phyloP scores from a whole-genome alignment of 2,888 invertebrate genomes.

The Phorcus lineatus region DNA sequence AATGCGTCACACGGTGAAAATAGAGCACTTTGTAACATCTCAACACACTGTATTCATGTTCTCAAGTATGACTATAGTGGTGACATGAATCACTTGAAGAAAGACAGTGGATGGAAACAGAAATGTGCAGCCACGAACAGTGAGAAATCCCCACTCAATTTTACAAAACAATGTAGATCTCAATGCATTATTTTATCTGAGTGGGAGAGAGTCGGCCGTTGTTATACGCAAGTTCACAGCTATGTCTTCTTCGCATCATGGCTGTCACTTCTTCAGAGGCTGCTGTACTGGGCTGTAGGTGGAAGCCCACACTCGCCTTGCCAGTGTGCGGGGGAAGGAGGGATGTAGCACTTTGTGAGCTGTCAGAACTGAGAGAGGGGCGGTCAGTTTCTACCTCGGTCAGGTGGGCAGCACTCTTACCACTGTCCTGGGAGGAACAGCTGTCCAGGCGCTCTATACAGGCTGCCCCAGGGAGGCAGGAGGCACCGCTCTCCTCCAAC shows the following conservation, averaged over 20 bases:
- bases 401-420: slow-evolving; percentile 44
- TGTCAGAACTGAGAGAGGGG: slow-evolving; percentile 36
- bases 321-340: background rate
- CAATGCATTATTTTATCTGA: background rate
- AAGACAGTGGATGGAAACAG: too few relatives aligned
- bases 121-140: too few relatives aligned
- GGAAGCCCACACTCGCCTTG: background rate
- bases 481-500: slow-evolving; percentile 26
- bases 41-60: too few relatives aligned
- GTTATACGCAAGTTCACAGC: slow-evolving; percentile 64
- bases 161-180: too few relatives aligned
- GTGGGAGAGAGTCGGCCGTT: slow-evolving; percentile 60
- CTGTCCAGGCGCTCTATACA: slow-evolving; percentile 8
- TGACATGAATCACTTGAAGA: too few relatives aligned
- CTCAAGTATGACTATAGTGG: too few relatives aligned
- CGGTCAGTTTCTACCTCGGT: slow-evolving; percentile 67
- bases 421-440: slow-evolving; percentile 30
- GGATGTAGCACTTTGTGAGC: background rate
- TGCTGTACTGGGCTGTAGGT: background rate
- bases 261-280: background rate
- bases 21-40: too few relatives aligned
- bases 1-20: too few relatives aligned
- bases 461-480: slow-evolving; percentile 22
- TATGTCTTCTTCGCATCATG: slow-evolving; percentile 45
- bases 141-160: too few relatives aligned